Evolutionary conservation across 2,113 vertebrate species (phyloP), one percentile per base, ranked within the genome.

Genomic region (Spizaetus ornatus): DNA sequence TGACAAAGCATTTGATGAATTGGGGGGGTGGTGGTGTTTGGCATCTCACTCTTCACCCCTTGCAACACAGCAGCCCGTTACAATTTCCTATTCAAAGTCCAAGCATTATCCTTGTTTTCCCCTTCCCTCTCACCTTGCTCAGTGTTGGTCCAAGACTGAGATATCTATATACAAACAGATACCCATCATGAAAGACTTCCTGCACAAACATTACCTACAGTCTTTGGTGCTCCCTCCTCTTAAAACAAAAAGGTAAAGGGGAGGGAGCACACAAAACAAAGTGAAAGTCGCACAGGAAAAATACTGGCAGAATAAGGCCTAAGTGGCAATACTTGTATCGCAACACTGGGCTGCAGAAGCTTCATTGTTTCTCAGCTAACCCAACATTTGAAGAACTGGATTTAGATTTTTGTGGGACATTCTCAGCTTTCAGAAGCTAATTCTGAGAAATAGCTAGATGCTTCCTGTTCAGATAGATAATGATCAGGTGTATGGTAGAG

Each of bases 391-490:
- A 91, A 90, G 69, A 90, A 76, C 19, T 58, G 26, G n/a, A 73
- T 80, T 93, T 69, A 62, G 23, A 45, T 56, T 62, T 86, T 29
- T 70, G 50, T 70, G 59, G 45, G 47, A 70, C 63, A 17, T 48
- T 79, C 43, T 95, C 50, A 81, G 13, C 50, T 92, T 80, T 83
- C 62, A 72, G 62, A 86, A 88, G 47, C 10, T 8, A 74, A 70
- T 94, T 93, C 92, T 81, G 90, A 95, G 86, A 96, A 95, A 74
- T 3, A 67, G 81, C 58, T 47, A 73, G 29, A 27, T 34, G 14
- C 42, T 90, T 97, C 94, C 88, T 93, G 67, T 86, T 90, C 76
- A 90, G 52, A 42, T 21, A 88, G 76, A 92, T 80, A 88, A 82
- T 1, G 5, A 92, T 83, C 17, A 0, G 40, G n/a, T 31, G 11